Evolutionary conservation across 64 coral and sea anemone genomes (phyloP), one percentile per base, ranked within the genome.

Genomic region (Pocillopora damicornis): DNA sequence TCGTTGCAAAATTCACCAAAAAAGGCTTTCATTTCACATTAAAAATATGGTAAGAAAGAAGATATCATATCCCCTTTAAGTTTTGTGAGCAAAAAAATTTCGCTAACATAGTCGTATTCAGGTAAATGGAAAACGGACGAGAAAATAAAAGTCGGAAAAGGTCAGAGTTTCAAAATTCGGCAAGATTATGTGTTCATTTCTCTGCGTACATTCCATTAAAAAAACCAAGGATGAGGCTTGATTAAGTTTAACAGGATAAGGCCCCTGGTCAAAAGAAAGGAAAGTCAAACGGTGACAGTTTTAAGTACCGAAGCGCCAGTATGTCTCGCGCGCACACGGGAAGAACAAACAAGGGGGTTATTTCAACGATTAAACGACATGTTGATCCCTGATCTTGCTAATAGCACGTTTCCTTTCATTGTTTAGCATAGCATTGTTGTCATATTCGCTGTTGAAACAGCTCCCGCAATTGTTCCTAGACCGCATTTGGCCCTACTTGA

Each of bases 381-480:
- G 37, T 85, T 85, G 38, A 85, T 85, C 81, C 81, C 20, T 13
- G 64, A 57, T 72, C 35, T 51, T 38, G 18, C 65, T 73, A 85
- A 85, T 23, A 38, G 63, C 81, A 85, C 81, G 81, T 85, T 85
- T 85, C 81, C 81, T 73, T 57, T 14, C 51, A 73, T 85, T 85
- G 81, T 85, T 85, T 72, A 42, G 20, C 11, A 5, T 72, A 16
- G 20, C 65, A 85, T 85, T 85, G 81, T 85, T 85, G 65, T 85
- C 81, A 85, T 56, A 85, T 85, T 22, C 81, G 22, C 45, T 85
- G 65, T 85, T 85, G 81, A 85, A 85, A 85, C 56, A 72, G 81
- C 81, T 65, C 81, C 81, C 81, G 38, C 81, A 85, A 85, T 85
- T 85, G 81, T 85, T 85, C 64, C 71, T 58, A 84, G 65, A 37